These are phyloP conservation scores for Cladorhizidae sp. DNA, from an alignment of 37 sponge, comb jelly and placozoan genomes.

Conservation along the genomic window DNA sequence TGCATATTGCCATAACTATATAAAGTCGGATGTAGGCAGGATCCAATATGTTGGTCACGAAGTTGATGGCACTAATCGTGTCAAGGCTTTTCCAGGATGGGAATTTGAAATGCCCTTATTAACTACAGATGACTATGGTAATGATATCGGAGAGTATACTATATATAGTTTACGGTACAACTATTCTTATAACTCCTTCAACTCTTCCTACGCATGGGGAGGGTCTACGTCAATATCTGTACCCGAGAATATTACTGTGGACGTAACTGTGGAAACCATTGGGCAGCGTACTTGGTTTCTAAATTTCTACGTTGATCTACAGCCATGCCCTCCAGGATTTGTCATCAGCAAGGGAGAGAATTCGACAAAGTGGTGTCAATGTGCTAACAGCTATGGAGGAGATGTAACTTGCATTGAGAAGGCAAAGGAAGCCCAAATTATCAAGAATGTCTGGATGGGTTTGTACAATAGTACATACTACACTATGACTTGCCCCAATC, in stretches of 20 bases:
- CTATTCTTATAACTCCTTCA: neutral
- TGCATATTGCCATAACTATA: neutral
- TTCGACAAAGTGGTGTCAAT: neutral
- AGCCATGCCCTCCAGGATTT: conserved; percentile 31
- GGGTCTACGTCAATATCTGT: neutral
- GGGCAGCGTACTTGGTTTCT: conserved; percentile 21
- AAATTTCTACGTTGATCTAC: conserved; percentile 7
- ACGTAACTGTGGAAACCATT: neutral
- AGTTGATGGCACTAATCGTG: too few relatives aligned
- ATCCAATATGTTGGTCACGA: neutral
- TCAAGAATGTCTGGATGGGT: conserved; percentile 38
- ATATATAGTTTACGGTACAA: neutral
- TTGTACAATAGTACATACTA: neutral
- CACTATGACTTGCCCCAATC: conserved; percentile 7
- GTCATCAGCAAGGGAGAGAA: neutral
- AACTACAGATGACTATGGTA: conserved; percentile 28
- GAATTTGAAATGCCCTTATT: conserved; percentile 6
- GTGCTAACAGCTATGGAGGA: conserved; percentile 8
- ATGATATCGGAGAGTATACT: neutral
- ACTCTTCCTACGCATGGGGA: neutral
- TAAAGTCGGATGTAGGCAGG: conserved; percentile 15
- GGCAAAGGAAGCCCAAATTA: neutral
- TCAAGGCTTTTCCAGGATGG: conserved; percentile 45
- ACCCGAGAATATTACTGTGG: neutral
- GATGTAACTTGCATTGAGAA: neutral